Evolutionary conservation across 2,797 vertebrate species (phyloP), one percentile per base, ranked within the genome.

Genomic region (Gambusia yucatana): DNA sequence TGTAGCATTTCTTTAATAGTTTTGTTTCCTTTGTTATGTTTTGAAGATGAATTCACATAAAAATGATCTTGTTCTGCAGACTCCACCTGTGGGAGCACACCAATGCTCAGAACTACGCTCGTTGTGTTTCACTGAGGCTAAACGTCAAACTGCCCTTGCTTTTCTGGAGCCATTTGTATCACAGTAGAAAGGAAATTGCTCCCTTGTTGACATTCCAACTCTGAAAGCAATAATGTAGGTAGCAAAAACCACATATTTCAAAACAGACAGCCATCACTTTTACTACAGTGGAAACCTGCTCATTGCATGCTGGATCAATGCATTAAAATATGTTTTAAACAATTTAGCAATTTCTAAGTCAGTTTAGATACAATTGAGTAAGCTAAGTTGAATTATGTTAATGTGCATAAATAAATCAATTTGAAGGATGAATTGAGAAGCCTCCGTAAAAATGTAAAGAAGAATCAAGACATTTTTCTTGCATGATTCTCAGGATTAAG

Each of bases 131-230:
- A 50, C 20, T 76, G 71, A 39, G 20, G 55, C 13, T 57, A 3
- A 80, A 80, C 48, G 65, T 72, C 14, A 22, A 17, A 9, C 9
- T 59, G 0, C 44, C n/a, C 33, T 44, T 41, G 8, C 3, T 25
- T 67, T 22, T 28, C 57, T 47, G 25, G 1, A 25, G 77, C 52
- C 33, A 77, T 85, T 82, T 48, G 69, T 59, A 82, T 84, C 59
- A 84, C 85, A 86, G 79, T 33, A 61, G 50, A 52, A 33, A 78
- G 43, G 44, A 75, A 73, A 78, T 55, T 77, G 47, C 73, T 48
- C 73, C 30, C n/a, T 4, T 76, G 47, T 59, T 50, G 65, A 48
- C 57, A 80, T 71, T 70, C 44, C 25, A 55, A 69, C 73, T 77
- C 65, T 48, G 36, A 79, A 67, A 73, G 28, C 43, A 47, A 72